Percentiles rank a stretch among this genome's conserved stretches.
These are phyloP conservation scores for Pachycephala philippinensis DNA, from an alignment of 2,113 vertebrate genomes.

Conservation along the genomic window DNA sequence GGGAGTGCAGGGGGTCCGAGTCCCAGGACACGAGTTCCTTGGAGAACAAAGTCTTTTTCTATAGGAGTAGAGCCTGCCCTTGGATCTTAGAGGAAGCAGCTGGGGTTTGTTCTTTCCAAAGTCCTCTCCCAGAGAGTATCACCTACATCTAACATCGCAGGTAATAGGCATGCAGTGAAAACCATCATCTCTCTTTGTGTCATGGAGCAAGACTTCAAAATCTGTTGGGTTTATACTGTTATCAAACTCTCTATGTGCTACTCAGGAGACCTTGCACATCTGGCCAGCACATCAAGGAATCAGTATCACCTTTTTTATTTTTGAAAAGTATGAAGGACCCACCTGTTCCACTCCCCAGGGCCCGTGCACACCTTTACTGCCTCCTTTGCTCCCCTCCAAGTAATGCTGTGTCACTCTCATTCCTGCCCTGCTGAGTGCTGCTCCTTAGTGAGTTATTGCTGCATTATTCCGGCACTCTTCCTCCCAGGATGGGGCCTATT, in stretches of 20 bases:
- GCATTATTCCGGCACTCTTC: not conserved
- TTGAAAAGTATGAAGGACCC: not conserved
- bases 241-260: not conserved
- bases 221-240: not conserved
- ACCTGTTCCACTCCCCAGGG: not conserved
- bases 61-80: not conserved
- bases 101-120: not conserved
- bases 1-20: not conserved
- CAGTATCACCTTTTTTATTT: not conserved
- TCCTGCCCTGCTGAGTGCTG: not conserved
- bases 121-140: not conserved
- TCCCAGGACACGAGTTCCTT: accelerated
- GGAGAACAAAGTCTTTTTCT: not conserved
- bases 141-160: accelerated
- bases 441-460: not conserved
- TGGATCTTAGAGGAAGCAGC: not conserved
- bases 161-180: not conserved
- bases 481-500: not conserved
- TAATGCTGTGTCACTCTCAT: not conserved
- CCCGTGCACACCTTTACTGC: not conserved
- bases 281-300: not conserved
- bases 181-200: not conserved
- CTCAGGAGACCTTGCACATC: not conserved
- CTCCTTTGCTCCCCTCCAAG: not conserved
- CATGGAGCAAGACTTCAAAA: not conserved